Evolutionary conservation across 2,888 invertebrate genomes (phyloP).

Genomic region (Cynaeus angustus): DNA sequence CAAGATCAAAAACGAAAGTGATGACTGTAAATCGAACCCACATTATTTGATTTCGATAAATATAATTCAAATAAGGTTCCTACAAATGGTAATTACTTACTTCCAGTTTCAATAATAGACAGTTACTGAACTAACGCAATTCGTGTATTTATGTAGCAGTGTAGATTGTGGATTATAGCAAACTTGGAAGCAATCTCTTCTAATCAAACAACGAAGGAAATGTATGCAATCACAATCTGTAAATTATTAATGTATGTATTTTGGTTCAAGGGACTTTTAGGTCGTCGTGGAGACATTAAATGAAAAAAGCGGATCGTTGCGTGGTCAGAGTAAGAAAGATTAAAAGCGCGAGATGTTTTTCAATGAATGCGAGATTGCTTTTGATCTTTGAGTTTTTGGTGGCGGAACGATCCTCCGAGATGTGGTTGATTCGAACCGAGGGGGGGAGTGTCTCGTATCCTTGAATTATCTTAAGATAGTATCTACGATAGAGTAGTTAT

Average conservation of each 20-base stretch:
- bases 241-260: constrained; percentile 11
- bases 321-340: not conserved
- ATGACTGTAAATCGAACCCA: constrained; percentile 10
- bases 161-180: constrained; percentile 5
- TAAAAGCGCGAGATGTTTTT: not conserved
- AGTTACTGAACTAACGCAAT: not conserved
- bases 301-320: not conserved
- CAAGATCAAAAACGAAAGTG: not conserved
- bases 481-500: constrained; percentile 48
- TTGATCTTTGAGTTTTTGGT: constrained; percentile 2
- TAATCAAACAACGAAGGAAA: constrained; percentile 14
- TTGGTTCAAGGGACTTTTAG: constrained; percentile 23
- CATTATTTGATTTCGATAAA: constrained; percentile 23
- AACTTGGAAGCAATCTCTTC: constrained; percentile 6
- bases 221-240: constrained; percentile 34
- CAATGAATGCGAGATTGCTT: not conserved
- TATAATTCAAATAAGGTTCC: not conserved
- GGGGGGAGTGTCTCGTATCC: constrained; percentile 52
- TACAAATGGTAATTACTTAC: constrained; percentile 23
- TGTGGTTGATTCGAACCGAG: constrained; percentile 8
- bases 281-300: not conserved
- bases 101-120: not conserved
- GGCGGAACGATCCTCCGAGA: not conserved
- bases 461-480: constrained; percentile 27
- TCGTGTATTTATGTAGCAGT: not conserved